A percentile compares a stretch with the other conserved stretches of the same genome.
phyloP scores from a whole-genome alignment of 2,797 vertebrate genomes.

The Microctenopoma stevenorrisi region DNA sequence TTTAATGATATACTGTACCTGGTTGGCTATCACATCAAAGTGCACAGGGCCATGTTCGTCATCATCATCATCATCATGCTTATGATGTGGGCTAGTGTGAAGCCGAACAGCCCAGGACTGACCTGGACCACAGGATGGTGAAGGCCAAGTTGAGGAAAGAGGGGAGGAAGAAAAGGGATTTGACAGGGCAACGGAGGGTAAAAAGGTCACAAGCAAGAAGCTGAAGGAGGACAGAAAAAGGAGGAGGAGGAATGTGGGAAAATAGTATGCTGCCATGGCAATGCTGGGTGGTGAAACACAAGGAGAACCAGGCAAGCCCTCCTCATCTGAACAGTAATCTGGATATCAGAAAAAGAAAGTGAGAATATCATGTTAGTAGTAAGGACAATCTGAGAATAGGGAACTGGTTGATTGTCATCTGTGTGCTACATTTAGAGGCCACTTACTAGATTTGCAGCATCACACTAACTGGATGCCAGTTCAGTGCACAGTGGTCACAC shows the following conservation, averaged over 20 bases:
- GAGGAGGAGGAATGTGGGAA: constrained; percentile 64
- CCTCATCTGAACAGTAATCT: constrained; percentile 79
- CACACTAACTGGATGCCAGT: constrained; percentile 12
- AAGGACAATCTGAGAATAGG: constrained; percentile 31
- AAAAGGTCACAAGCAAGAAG: constrained; percentile 69
- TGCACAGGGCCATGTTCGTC: constrained; percentile 66
- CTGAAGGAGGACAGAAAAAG: constrained; percentile 56
- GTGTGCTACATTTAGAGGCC: constrained; percentile 47
- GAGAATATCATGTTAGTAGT: constrained; percentile 21
- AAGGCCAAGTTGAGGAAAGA: constrained; percentile 27
- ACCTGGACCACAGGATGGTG: constrained; percentile 65
- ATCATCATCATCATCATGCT: constrained; percentile 44
- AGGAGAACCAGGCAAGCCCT: constrained; percentile 51
- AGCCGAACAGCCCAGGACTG: constrained; percentile 91
- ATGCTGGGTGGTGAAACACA: constrained; percentile 41
- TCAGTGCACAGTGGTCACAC: constrained; percentile 10
- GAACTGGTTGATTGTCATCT: constrained; percentile 10
- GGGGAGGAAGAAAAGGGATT: constrained; percentile 29
- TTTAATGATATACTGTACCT: constrained; percentile 51
- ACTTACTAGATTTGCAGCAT: constrained; percentile 36
- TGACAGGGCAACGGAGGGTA: constrained; percentile 42
- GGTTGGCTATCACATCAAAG: constrained; percentile 68
- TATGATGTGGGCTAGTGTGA: constrained; percentile 53
- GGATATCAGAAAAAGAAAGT: constrained; percentile 33
- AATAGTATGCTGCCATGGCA: constrained; percentile 77